Conservation (phyloP, 2,888 invertebrate genomes). For the Scaptomyza cyrtandrae region DNA sequence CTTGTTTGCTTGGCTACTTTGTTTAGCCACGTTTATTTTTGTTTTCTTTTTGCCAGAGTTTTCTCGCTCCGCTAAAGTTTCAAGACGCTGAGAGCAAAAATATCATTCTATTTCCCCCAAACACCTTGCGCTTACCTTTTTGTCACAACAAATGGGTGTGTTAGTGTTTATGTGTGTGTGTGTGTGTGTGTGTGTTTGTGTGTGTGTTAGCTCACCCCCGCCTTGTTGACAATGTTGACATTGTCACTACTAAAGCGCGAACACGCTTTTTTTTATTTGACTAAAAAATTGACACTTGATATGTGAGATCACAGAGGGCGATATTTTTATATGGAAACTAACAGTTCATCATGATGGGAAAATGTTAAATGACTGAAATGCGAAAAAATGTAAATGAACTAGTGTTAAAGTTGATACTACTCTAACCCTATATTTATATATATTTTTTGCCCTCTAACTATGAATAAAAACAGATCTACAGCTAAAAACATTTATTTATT, state of each 20-base stretch:
- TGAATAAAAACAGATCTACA: too few relatives aligned
- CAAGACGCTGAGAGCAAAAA: not conserved
- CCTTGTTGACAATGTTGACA: conserved; percentile 47
- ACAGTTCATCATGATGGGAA: conserved; percentile 10
- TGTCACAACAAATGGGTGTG: conserved; percentile 4
- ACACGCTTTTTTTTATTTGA: conserved; percentile 64
- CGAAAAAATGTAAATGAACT: too few relatives aligned
- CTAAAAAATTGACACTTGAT: conserved; percentile 56
- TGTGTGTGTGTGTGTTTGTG: not conserved
- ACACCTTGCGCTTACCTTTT: conserved; percentile 18
- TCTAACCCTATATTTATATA: too few relatives aligned
- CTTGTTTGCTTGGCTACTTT: conserved; percentile 6
- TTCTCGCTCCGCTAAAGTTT: conserved; percentile 25
- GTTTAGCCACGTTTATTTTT: conserved; percentile 13
- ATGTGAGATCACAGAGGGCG: conserved; percentile 31
- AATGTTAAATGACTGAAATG: not conserved
- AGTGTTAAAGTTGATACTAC: too few relatives aligned
- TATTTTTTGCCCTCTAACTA: too few relatives aligned
- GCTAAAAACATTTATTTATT: too few relatives aligned
- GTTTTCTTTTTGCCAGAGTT: too few relatives aligned
- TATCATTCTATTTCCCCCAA: not conserved
- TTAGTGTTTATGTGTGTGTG: not conserved
- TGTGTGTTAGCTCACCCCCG: conserved; percentile 32
- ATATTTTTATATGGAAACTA: conserved; percentile 12
- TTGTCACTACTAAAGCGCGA: conserved; percentile 57